These are phyloP conservation scores for Ailurus styani DNA, from an alignment of 2,113 vertebrate species.

Conservation along the genomic window DNA sequence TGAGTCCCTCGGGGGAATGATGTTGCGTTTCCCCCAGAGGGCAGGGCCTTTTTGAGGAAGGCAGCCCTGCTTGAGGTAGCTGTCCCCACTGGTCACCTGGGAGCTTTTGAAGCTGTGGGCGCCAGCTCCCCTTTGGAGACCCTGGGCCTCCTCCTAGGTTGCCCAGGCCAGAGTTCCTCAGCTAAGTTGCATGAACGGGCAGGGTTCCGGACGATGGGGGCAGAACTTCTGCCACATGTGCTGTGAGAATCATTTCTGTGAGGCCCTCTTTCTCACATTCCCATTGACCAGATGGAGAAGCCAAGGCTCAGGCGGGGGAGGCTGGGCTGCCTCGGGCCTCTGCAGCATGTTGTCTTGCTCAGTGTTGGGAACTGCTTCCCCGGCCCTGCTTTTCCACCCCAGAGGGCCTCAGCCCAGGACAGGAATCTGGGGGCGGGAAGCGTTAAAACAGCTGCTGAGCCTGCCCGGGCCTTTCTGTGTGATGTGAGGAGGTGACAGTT, in stretches of 20 bases:
- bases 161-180: background rate
- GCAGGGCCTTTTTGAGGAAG: background rate
- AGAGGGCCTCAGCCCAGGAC: background rate
- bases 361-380: background rate
- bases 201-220: background rate
- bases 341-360: background rate
- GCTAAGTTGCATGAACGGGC: background rate
- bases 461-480: background rate
- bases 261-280: background rate
- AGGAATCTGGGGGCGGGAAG: background rate
- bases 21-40: background rate
- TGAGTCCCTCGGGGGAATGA: background rate
- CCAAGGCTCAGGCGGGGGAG: background rate
- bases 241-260: fast-evolving
- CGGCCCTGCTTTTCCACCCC: background rate
- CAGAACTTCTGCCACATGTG: background rate
- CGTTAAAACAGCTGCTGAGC: background rate
- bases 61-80: background rate
- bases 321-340: background rate
- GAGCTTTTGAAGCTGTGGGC: background rate
- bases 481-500: background rate
- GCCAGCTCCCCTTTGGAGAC: background rate
- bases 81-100: background rate
- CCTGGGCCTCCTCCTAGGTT: background rate
- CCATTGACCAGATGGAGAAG: background rate